phyloP scores from a whole-genome alignment of 2,797 vertebrate species.

The Bucorvus abyssinicus region DNA sequence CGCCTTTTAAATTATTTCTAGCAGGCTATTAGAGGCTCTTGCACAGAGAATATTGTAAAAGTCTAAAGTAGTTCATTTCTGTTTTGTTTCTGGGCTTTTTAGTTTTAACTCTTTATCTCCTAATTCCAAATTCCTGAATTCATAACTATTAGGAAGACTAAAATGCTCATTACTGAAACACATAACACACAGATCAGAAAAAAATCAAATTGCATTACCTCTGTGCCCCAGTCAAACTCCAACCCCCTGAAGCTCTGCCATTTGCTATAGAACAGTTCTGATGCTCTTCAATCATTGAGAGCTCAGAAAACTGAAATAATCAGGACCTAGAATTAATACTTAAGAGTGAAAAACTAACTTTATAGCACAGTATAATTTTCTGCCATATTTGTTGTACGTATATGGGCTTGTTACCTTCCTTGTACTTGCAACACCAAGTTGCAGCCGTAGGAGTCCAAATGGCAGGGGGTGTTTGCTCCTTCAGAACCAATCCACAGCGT shows the following conservation, averaged over 20 bases:
- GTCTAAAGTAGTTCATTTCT: slow-evolving; percentile 17
- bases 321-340: neutral
- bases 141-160: neutral
- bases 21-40: slow-evolving; percentile 37
- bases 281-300: neutral
- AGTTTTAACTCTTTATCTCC: slow-evolving; percentile 16
- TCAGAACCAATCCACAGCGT: slow-evolving; percentile 91
- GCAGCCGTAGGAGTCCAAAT: slow-evolving; percentile 92
- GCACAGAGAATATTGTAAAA: slow-evolving; percentile 17
- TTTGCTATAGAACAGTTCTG: neutral
- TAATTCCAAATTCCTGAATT: neutral
- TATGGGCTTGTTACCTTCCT: slow-evolving; percentile 85
- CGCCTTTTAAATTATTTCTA: slow-evolving; percentile 39
- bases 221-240: neutral
- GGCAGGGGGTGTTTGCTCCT: slow-evolving; percentile 93
- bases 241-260: neutral
- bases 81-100: neutral
- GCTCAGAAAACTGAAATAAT: neutral
- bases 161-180: neutral
- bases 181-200: neutral
- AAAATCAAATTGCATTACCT: neutral
- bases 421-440: slow-evolving; percentile 95
- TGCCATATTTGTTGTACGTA: neutral
- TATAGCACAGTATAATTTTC: neutral
- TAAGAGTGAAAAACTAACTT: neutral